Evolutionary conservation across 2,113 vertebrate species (phyloP).

Genomic region (Prionailurus viverrinus): DNA sequence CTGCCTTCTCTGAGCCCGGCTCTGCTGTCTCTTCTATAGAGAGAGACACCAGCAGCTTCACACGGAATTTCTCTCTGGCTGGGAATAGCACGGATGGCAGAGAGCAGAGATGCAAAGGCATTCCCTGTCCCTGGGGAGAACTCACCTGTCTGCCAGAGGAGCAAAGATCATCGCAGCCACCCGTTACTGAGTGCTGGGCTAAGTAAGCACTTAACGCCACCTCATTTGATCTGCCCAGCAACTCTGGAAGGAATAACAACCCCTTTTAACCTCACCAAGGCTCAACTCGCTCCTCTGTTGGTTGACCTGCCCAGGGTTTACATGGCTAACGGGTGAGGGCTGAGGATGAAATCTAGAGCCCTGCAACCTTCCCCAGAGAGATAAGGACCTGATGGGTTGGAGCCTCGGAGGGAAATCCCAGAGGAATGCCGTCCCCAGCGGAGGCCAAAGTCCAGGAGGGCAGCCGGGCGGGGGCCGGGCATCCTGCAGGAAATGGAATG

Average conservation of each 20-base stretch:
- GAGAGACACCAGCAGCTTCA: background rate
- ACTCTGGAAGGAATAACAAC: background rate
- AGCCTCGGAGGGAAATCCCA: accelerated
- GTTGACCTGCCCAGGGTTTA: background rate
- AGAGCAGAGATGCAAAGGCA: background rate
- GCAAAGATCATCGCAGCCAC: accelerated
- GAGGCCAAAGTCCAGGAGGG: background rate
- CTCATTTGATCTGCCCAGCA: background rate
- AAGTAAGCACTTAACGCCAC: background rate
- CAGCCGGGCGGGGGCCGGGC: background rate
- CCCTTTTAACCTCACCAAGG: too few relatives aligned
- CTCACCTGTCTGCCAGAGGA: accelerated
- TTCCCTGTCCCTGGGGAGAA: background rate
- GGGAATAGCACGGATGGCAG: accelerated
- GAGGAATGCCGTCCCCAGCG: background rate
- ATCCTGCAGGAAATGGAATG: background rate
- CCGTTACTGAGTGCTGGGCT: accelerated
- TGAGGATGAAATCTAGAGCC: background rate
- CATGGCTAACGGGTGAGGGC: background rate
- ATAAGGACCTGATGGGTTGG: background rate
- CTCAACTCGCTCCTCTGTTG: background rate
- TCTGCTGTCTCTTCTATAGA: background rate
- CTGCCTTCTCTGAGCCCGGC: background rate
- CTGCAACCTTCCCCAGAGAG: background rate
- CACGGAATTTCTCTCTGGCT: background rate